Percentiles rank a stretch among this genome's conserved stretches.
Conservation (phyloP, 2,113 vertebrate genomes). For the Bubalus kerabau region DNA sequence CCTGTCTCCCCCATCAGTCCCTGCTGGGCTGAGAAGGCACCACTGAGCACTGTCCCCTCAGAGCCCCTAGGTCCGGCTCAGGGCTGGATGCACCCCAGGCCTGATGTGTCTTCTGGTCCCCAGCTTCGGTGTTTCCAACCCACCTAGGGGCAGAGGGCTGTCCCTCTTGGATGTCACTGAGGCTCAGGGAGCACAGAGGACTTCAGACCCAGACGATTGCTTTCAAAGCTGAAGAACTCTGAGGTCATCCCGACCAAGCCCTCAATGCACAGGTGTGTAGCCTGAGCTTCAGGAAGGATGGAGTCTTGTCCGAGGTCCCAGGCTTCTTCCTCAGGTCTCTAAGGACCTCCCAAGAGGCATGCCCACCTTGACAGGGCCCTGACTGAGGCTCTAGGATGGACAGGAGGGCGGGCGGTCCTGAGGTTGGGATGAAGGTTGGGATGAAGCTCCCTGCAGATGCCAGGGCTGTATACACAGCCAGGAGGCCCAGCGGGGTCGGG, state of each 20-base stretch:
- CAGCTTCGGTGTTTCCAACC: not conserved
- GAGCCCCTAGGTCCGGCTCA: not conserved
- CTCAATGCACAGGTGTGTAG: not conserved
- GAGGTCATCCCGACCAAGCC: not conserved
- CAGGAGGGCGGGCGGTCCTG: rapidly evolving
- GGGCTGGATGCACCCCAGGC: not conserved
- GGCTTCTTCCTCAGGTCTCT: not conserved
- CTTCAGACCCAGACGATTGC: not conserved
- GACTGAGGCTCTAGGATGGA: not conserved
- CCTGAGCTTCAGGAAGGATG: not conserved
- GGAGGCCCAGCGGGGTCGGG: rapidly evolving
- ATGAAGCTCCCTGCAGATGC: not conserved
- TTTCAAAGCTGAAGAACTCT: not conserved
- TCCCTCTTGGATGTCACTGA: not conserved
- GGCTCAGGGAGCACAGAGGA: not conserved
- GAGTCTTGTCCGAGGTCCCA: not conserved
- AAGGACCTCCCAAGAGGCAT: not conserved
- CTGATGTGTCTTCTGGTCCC: not conserved
- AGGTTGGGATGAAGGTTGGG: not conserved
- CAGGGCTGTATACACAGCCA: not conserved
- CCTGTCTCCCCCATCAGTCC: not conserved
- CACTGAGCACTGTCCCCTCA: not conserved
- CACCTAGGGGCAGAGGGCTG: not conserved
- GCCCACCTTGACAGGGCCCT: not conserved
- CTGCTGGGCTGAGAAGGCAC: not conserved